These are phyloP conservation scores for Bradypodion pumilum DNA, from an alignment of 2,797 vertebrate species.

Conservation along the genomic window DNA sequence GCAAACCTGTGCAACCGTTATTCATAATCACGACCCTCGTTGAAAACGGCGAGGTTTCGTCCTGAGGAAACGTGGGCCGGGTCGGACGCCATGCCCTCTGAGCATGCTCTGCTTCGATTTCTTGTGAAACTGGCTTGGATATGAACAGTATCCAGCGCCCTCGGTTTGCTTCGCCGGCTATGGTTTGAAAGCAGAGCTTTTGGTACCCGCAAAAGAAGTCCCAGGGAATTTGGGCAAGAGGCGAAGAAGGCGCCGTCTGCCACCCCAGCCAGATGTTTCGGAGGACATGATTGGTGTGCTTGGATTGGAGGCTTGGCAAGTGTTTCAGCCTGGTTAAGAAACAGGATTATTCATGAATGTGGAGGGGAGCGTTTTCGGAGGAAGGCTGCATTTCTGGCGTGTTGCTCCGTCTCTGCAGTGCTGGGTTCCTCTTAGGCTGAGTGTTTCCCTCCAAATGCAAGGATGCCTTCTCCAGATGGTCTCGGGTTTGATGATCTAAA, in stretches of 20 bases:
- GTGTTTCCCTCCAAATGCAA: constrained; percentile 12
- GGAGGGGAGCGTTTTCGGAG: constrained; percentile 14
- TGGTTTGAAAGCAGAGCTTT: not conserved
- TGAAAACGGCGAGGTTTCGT: not conserved
- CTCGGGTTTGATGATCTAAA: not conserved
- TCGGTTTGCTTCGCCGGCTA: not conserved
- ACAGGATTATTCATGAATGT: not conserved
- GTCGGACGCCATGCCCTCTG: no score
- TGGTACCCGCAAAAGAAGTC: not conserved
- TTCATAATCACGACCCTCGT: not conserved
- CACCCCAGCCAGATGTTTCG: not conserved
- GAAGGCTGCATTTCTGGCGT: constrained; percentile 35
- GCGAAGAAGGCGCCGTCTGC: not conserved
- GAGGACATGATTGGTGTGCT: not conserved
- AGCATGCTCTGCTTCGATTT: fast-evolving
- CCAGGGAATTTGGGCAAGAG: not conserved
- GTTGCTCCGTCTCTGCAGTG: constrained; percentile 15
- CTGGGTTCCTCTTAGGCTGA: not conserved
- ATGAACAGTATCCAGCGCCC: fast-evolving
- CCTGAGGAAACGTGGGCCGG: not conserved
- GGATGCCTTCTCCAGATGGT: not conserved
- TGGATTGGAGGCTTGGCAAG: not conserved
- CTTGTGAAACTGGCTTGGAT: fast-evolving
- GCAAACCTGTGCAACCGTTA: not conserved
- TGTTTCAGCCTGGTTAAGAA: not conserved